A percentile compares a stretch with the other conserved stretches of the same genome.
These are phyloP conservation scores for Eupithecia dodoneata DNA, from an alignment of 2,888 invertebrate species.

Conservation along the genomic window DNA sequence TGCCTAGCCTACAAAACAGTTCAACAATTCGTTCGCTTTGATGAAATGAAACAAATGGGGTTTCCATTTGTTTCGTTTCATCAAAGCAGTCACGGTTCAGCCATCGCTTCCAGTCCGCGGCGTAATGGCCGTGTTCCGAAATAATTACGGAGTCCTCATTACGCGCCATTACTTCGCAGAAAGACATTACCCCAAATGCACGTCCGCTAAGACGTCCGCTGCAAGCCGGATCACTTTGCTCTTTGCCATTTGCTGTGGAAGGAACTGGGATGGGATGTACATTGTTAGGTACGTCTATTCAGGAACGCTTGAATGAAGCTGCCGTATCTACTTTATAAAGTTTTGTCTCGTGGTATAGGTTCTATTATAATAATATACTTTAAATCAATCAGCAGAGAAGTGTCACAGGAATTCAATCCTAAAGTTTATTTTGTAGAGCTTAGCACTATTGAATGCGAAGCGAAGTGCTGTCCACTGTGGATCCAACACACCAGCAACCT, in stretches of 20 bases:
- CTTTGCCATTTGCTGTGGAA: slow-evolving; percentile 7
- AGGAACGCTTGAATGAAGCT: neutral
- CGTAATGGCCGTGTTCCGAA: slow-evolving; percentile 34
- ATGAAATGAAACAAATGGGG: no score
- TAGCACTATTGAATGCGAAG: neutral
- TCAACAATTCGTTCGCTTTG: neutral
- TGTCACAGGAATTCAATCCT: neutral
- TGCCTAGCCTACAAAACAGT: neutral
- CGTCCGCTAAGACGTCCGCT: slow-evolving; percentile 47
- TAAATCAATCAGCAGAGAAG: neutral
- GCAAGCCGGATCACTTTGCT: slow-evolving; percentile 29
- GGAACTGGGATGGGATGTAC: neutral
- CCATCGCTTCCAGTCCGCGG: slow-evolving; percentile 22
- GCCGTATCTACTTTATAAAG: neutral
- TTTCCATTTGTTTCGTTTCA: slow-evolving; percentile 15
- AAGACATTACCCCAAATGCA: slow-evolving; percentile 58
- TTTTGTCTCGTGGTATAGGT: neutral
- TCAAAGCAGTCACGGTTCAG: slow-evolving; percentile 25
- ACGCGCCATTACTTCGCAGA: slow-evolving; percentile 48
- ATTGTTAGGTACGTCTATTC: neutral
- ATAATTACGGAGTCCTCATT: slow-evolving; percentile 47
- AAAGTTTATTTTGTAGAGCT: neutral
- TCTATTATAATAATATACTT: neutral
- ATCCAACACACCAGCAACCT: neutral
- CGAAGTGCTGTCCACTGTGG: neutral